Evolutionary conservation across 2,113 vertebrate species (phyloP).

Genomic region (Xenopus laevis): DNA sequence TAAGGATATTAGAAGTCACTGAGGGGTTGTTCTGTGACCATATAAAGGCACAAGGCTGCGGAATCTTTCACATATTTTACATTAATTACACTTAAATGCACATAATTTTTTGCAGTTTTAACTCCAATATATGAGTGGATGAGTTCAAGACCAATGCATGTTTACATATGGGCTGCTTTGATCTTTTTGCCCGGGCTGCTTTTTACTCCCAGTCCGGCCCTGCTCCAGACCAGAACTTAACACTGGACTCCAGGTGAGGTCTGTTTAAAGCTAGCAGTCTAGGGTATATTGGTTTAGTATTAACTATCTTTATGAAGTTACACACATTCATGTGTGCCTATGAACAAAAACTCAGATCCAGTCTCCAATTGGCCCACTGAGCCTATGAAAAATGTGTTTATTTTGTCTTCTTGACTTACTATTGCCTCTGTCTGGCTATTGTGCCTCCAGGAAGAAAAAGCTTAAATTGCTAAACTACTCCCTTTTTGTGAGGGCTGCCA

Average conservation of each 20-base stretch:
- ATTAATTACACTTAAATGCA: too few relatives aligned
- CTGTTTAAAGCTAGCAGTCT: constrained; percentile 28
- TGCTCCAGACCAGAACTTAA: background rate
- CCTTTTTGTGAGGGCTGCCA: constrained; percentile 62
- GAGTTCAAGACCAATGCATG: too few relatives aligned
- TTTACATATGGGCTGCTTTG: too few relatives aligned
- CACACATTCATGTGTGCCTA: constrained; percentile 27
- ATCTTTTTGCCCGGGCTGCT: too few relatives aligned
- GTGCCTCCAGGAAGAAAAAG: constrained; percentile 71
- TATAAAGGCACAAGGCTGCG: too few relatives aligned
- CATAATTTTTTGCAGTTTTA: too few relatives aligned
- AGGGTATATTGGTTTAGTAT: constrained; percentile 27
- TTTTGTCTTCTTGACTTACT: constrained; percentile 75
- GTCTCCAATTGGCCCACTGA: constrained; percentile 57
- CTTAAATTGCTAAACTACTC: constrained; percentile 57
- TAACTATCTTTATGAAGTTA: constrained; percentile 38
- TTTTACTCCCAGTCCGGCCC: too few relatives aligned
- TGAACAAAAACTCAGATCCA: constrained; percentile 41
- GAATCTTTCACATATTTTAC: too few relatives aligned
- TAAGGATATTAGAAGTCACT: too few relatives aligned
- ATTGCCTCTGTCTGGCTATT: constrained; percentile 69
- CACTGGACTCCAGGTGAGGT: constrained; percentile 8
- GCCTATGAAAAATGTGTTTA: constrained; percentile 66
- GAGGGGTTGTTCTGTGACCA: too few relatives aligned
- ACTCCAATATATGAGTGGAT: too few relatives aligned